Conservation (phyloP, 2,797 vertebrate species). For the Philypnodon macrostomus region DNA sequence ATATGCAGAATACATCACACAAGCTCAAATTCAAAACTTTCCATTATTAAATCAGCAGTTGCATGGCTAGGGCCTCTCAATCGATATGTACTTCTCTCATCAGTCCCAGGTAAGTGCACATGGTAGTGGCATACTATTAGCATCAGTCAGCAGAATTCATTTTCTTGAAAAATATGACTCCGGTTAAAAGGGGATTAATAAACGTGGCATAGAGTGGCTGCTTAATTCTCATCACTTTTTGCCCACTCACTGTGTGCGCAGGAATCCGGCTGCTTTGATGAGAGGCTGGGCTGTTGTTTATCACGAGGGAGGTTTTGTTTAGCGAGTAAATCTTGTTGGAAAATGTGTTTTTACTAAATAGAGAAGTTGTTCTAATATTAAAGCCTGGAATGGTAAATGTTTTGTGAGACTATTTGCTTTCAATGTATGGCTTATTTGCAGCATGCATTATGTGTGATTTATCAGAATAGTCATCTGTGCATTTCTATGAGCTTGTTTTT, state of each 20-base stretch:
- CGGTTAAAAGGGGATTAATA: slow-evolving; percentile 70
- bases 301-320: slow-evolving; percentile 19
- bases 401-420: too few species aligned
- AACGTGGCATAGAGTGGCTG: slow-evolving; percentile 42
- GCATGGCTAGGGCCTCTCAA: slow-evolving; percentile 53
- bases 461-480: too few species aligned
- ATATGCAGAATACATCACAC: slow-evolving; percentile 54
- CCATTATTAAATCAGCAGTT: slow-evolving; percentile 65
- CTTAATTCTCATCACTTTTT: slow-evolving; percentile 62
- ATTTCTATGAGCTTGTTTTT: too few species aligned
- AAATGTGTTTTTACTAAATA: slow-evolving; percentile 18
- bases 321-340: slow-evolving; percentile 20
- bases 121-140: slow-evolving; percentile 75
- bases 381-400: slow-evolving; percentile 4
- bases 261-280: slow-evolving; percentile 37
- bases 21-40: slow-evolving; percentile 63
- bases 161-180: slow-evolving; percentile 73
- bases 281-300: slow-evolving; percentile 25
- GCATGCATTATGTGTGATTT: too few species aligned
- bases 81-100: slow-evolving; percentile 71
- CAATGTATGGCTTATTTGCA: too few species aligned
- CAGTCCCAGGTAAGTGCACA: slow-evolving; percentile 73
- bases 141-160: slow-evolving; percentile 78
- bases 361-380: not conserved
- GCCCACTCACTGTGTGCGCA: slow-evolving; percentile 30